phyloP scores from a whole-genome alignment of 2,113 vertebrate species.

The Columbina picui region DNA sequence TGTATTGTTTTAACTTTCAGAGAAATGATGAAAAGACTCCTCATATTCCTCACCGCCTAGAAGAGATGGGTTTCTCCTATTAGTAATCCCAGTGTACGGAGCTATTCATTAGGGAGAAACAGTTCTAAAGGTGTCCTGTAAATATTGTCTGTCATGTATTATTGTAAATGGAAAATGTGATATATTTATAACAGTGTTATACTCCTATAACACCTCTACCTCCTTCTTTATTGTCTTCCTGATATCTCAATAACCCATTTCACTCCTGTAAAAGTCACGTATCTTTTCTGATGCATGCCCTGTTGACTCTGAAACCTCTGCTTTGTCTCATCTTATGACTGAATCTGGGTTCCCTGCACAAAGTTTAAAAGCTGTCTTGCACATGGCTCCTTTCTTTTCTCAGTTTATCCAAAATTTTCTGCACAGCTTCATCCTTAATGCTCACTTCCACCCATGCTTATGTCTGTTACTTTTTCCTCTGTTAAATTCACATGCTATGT shows the following conservation, averaged over 20 bases:
- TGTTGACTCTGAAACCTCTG: neutral
- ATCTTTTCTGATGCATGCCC: neutral
- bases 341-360: neutral
- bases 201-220: neutral
- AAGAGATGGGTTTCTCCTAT: neutral
- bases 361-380: neutral
- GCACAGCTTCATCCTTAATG: neutral
- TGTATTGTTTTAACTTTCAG: constrained; percentile 31
- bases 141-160: neutral
- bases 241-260: neutral
- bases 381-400: neutral
- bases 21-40: neutral
- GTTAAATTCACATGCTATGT: neutral
- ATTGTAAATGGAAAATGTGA: neutral
- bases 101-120: neutral
- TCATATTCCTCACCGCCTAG: neutral
- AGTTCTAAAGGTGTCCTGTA: neutral
- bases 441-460: neutral
- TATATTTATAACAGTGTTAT: neutral
- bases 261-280: neutral
- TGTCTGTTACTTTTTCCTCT: neutral
- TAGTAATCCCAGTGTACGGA: neutral
- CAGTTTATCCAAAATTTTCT: neutral
- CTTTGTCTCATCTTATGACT: neutral
- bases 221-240: neutral